Base-by-base conservation (phyloP, 2,888 invertebrate genomes). In the Odontocerum albicorne region DNA sequence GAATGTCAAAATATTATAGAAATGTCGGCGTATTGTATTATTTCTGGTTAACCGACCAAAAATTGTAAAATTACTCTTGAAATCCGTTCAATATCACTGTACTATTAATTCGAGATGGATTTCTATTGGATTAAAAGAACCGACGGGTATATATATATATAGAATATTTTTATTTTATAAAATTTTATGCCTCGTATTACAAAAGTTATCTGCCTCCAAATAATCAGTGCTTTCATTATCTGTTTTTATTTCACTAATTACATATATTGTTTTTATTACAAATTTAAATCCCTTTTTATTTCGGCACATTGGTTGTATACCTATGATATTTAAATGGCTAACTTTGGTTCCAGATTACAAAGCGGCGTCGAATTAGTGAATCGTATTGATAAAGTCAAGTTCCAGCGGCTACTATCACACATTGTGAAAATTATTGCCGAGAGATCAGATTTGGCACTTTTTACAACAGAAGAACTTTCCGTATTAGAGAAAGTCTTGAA, bases 51-150 rank as follows among this genome's bases (percentile, higher is more conserved):
- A n/a, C n/a, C n/a, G n/a, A n/a, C n/a, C n/a, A n/a, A n/a, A n/a
- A n/a, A n/a, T n/a, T n/a, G n/a, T n/a, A n/a, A n/a, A n/a, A n/a
- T n/a, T n/a, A n/a, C n/a, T n/a, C n/a, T n/a, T n/a, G n/a, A n/a
- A n/a, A n/a, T n/a, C n/a, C n/a, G n/a, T n/a, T n/a, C n/a, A n/a
- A n/a, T n/a, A n/a, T n/a, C n/a, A n/a, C n/a, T n/a, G n/a, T n/a
- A n/a, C n/a, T n/a, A n/a, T n/a, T 64, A 71, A 71, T 60, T 80
- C 77, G 53, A 84, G 70, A 58, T 58, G 58, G 51, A 50, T 15
- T 32, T 55, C 8, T 31, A n/a, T 4, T 58, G 58, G 58, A 58
- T 58, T 13, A 58, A 47, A 31, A 43, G 20, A n/a, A 50, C 46
- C 16, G 27, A 39, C 7, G 55, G 53, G 58, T 58, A 40, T 33